Percentiles rank a stretch among this genome's conserved stretches.
These are phyloP conservation scores for Eupeodes latifasciatus DNA, from an alignment of 2,888 invertebrate genomes.

Conservation along the genomic window DNA sequence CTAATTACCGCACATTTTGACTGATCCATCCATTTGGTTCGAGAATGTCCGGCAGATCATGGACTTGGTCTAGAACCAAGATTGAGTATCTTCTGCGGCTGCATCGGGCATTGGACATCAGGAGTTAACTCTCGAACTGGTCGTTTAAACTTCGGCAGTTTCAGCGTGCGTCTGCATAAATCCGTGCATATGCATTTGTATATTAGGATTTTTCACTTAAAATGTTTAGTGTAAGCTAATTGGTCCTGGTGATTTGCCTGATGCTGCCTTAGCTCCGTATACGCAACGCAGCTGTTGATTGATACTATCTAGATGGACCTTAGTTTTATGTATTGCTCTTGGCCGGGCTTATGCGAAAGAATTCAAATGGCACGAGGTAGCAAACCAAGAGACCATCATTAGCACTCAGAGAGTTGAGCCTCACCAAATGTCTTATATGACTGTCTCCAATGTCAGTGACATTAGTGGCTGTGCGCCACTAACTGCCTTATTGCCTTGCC, in stretches of 20 bases:
- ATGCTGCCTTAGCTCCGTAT: constrained; percentile 23
- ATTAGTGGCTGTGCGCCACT: constrained; percentile 39
- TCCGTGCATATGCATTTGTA: constrained; percentile 2
- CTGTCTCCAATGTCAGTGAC: constrained; percentile 36
- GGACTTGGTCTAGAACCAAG: constrained; percentile 20
- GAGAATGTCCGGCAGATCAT: constrained; percentile 50
- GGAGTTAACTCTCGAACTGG: background rate
- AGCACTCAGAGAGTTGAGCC: background rate
- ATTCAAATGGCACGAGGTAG: constrained; percentile 39
- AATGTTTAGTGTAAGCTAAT: constrained; percentile 70
- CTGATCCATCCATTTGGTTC: constrained; percentile 52
- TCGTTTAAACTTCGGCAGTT: background rate
- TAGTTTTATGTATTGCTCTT: constrained; percentile 2
- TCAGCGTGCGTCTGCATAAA: constrained; percentile 8
- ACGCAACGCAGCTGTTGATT: constrained; percentile 66
- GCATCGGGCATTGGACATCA: background rate
- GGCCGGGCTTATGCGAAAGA: background rate
- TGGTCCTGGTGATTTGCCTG: constrained; percentile 65
- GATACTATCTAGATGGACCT: constrained; percentile 58
- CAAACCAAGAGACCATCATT: background rate
- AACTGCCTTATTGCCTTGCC: background rate
- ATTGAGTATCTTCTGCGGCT: constrained; percentile 18
- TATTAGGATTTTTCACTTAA: constrained; percentile 64
- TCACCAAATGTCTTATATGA: background rate
- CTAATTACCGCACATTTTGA: constrained; percentile 61